These are phyloP conservation scores for Tympanoctomys barrerae DNA, from an alignment of 2,797 vertebrate genomes.

Conservation along the genomic window DNA sequence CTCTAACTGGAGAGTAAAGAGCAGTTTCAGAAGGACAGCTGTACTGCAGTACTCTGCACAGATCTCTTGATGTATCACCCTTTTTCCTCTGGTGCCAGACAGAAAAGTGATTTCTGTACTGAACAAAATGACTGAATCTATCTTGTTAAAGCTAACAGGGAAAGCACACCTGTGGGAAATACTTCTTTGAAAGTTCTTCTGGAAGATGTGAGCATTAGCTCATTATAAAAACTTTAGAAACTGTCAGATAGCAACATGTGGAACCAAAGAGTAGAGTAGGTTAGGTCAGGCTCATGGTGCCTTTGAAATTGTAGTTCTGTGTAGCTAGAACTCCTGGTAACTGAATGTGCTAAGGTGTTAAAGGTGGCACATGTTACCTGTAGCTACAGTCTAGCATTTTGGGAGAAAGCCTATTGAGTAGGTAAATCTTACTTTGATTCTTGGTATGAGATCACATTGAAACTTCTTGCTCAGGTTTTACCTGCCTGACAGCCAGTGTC, in stretches of 20 bases:
- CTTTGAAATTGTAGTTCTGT: not conserved
- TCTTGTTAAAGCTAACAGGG: not conserved
- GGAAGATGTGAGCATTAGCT: not conserved
- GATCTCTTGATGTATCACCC: not conserved
- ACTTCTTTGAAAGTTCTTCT: not conserved
- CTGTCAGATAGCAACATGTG: not conserved
- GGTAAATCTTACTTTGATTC: not conserved
- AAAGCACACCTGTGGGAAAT: not conserved
- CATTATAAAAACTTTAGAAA: conserved; percentile 17
- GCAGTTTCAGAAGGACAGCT: not conserved
- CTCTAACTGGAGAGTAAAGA: not conserved
- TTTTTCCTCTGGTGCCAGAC: not conserved
- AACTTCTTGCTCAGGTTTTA: conserved; percentile 19
- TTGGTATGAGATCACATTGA: not conserved
- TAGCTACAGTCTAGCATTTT: not conserved
- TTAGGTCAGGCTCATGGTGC: not conserved
- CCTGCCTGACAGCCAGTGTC: not conserved
- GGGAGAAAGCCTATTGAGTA: not conserved
- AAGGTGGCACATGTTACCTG: not conserved
- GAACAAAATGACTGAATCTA: not conserved
- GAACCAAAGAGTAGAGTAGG: not conserved
- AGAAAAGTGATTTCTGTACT: not conserved
- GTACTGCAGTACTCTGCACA: not conserved
- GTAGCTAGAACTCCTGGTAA: not conserved
- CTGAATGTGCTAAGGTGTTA: fast-evolving